Evolutionary conservation across 2,113 vertebrate species (phyloP), one percentile per base, ranked within the genome.

Genomic region (Hemiprocne comata): DNA sequence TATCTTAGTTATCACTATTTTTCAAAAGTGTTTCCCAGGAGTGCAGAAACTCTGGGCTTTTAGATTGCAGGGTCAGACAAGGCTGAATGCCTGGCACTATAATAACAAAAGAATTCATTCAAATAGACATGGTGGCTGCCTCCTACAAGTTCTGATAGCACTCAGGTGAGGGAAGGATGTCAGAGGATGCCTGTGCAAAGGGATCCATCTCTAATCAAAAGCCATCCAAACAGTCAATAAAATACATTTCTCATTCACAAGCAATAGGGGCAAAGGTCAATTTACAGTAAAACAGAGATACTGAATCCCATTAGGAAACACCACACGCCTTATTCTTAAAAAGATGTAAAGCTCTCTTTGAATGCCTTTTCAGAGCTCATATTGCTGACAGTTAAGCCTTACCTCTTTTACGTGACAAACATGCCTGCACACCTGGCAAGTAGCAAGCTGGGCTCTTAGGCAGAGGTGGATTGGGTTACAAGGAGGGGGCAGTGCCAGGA

Each of bases 1-100:
- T 81, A 95, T 96, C 93, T 95, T 91, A 95, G 91, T 95, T 96
- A 96, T 97, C 94, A 55, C 85, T 81, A 33, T 92, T 81, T 93
- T 94, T 89, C 83, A 92, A 82, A 93, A 94, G 76, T 89, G 75
- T 91, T 91, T 92, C 66, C 58, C 62, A 79, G 81, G 65, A 94
- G 77, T 72, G 85, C 64, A 84, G 65, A 69, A 87, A 84, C 62
- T 93, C 93, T 57, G 65, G 75, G 90, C 54, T 65, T 88, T 72
- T 65, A 80, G 95, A 96, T 95, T 95, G 87, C 93, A 80, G 76
- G 83, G 88, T 92, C 94, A 88, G 90, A 90, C 85, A 92, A 40
- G 57, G 57, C 76, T 50, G 88, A 96, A 72, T 81, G 90, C 69
- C 85, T 94, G 72, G 69, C 79, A 57, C 82, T 55, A 6, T 87